Evolutionary conservation across 2,888 invertebrate species (phyloP).

Genomic region (Andrena trimmerana): DNA sequence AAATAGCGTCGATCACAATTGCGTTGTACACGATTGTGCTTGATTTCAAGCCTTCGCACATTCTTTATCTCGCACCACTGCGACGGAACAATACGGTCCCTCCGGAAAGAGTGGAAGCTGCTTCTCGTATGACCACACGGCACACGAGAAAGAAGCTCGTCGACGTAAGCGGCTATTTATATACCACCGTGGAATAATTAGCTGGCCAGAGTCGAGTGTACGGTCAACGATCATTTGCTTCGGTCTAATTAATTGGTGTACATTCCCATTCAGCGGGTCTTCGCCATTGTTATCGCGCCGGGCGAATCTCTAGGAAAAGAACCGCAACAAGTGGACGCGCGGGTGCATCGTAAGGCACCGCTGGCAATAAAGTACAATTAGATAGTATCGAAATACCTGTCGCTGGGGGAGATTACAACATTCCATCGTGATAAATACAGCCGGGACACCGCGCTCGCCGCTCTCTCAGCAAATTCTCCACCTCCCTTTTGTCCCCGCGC

Average conservation of each 20-base stretch:
- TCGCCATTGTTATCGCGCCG: constrained; percentile 4
- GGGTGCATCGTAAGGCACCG: not conserved
- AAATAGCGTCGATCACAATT: too few relatives aligned
- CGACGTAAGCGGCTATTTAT: constrained; percentile 44
- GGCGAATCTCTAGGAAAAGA: not conserved
- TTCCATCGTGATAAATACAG: not conserved
- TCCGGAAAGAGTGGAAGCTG: constrained; percentile 1
- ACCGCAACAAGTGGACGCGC: constrained; percentile 2
- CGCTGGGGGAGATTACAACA: not conserved
- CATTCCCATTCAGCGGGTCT: constrained; percentile 10
- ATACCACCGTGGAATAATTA: constrained; percentile 44
- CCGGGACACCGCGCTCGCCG: not conserved
- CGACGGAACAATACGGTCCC: not conserved
- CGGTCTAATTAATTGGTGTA: constrained; percentile 26
- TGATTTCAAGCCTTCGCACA: too few relatives aligned
- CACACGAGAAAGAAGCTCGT: constrained; percentile 1
- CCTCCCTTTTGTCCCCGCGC: not conserved
- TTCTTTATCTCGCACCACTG: too few relatives aligned
- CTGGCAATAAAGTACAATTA: not conserved
- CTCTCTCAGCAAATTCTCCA: not conserved
- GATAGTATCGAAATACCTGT: not conserved
- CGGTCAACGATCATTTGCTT: constrained; percentile 30
- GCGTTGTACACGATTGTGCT: too few relatives aligned
- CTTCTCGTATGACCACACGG: constrained; percentile 1
- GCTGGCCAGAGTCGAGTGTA: constrained; percentile 15